Evolutionary conservation across 1,140 invertebrate species (phyloP).

Genomic region (Atta cephalotes): DNA sequence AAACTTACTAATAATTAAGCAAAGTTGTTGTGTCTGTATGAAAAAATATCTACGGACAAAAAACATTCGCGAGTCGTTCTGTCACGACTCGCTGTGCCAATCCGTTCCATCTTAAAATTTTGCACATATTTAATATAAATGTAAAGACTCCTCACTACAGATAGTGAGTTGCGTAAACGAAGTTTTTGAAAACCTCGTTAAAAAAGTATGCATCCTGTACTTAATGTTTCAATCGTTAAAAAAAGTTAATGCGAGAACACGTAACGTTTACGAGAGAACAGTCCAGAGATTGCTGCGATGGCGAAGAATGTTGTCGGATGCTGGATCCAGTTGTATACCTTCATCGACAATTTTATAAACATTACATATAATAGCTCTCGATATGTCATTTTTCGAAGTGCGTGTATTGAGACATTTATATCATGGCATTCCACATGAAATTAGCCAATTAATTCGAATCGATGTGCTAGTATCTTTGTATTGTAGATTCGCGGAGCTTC

Average conservation of each 20-base stretch:
- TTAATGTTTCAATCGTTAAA: background rate
- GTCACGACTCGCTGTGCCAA: constrained; percentile 59
- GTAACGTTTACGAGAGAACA: background rate
- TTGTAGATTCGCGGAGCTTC: constrained; percentile 21
- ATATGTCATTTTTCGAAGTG: constrained; percentile 32
- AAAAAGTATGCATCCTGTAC: background rate
- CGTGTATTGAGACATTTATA: constrained; percentile 27
- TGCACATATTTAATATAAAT: constrained; percentile 52
- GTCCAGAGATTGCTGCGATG: background rate
- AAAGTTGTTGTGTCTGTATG: background rate
- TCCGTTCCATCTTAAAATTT: constrained; percentile 69
- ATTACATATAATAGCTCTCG: background rate
- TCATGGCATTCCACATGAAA: constrained; percentile 47
- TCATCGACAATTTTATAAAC: constrained; percentile 18
- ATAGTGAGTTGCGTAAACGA: background rate
- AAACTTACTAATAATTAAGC: constrained; percentile 32
- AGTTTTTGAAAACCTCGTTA: constrained; percentile 7
- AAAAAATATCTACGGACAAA: constrained; percentile 8
- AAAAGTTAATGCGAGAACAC: too few relatives aligned
- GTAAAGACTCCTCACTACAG: background rate
- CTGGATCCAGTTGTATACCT: background rate
- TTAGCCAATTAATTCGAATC: constrained; percentile 49
- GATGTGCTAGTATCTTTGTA: constrained; percentile 53
- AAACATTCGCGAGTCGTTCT: constrained; percentile 13
- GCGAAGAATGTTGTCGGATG: background rate